Percentiles rank a stretch among this genome's conserved stretches.
phyloP scores from a whole-genome alignment of 2,888 invertebrate genomes.

The Athalia rosae region DNA sequence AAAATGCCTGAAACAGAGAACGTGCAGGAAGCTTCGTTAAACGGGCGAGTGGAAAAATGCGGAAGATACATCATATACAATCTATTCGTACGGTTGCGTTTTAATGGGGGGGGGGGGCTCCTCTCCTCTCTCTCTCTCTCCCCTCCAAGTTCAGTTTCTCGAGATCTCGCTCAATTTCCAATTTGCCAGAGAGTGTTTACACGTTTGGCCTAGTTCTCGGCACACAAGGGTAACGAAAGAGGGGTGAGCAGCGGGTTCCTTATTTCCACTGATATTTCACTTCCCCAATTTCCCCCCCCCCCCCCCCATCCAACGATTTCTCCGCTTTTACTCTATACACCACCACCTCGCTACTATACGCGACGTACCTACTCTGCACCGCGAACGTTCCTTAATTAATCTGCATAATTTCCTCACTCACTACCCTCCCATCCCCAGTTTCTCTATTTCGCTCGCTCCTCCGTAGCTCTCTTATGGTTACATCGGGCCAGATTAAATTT shows the following conservation, averaged over 20 bases:
- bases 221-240: background rate
- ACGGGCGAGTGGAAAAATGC: background rate
- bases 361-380: conserved; percentile 50
- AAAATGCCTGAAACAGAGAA: conserved; percentile 85
- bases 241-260: background rate
- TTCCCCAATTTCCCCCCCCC: conserved; percentile 41
- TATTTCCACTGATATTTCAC: conserved; percentile 45
- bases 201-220: conserved; percentile 15
- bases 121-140: conserved; percentile 1
- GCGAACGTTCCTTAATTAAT: conserved; percentile 59
- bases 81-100: too few relatives aligned
- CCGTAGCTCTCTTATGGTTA: conserved; percentile 52
- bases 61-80: too few relatives aligned
- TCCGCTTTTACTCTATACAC: conserved; percentile 20
- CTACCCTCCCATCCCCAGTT: conserved; percentile 50
- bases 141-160: background rate
- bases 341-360: conserved; percentile 20
- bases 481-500: conserved; percentile 59
- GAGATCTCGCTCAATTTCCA: conserved; percentile 44
- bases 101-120: too few relatives aligned
- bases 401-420: conserved; percentile 62
- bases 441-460: conserved; percentile 50
- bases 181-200: conserved; percentile 47
- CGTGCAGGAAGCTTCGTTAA: conserved; percentile 28
- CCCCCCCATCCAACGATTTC: conserved; percentile 40